These are phyloP conservation scores for Apogon talboti DNA, from an alignment of 2,797 vertebrate genomes.

Conservation along the genomic window DNA sequence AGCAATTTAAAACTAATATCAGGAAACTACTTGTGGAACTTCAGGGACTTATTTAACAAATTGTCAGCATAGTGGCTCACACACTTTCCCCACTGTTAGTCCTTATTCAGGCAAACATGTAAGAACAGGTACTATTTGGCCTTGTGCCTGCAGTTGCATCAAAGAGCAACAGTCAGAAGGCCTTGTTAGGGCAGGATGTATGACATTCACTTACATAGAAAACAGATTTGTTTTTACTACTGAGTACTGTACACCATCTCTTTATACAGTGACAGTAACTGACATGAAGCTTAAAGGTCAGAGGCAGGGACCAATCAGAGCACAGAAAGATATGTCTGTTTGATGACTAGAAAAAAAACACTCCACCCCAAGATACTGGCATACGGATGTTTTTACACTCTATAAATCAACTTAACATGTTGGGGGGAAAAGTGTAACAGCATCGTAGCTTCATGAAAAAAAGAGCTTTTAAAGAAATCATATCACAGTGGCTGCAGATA, in stretches of 20 bases:
- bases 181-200: not conserved
- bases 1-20: not conserved
- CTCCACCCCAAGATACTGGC: not conserved
- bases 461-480: not conserved
- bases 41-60: too few species aligned
- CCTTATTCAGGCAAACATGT: constrained; percentile 16
- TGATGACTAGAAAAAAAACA: not conserved
- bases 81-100: not conserved
- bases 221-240: constrained; percentile 13
- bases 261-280: constrained; percentile 19
- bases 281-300: not conserved
- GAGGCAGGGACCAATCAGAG: not conserved
- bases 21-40: not conserved
- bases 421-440: too few species aligned
- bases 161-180: not conserved
- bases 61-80: too few species aligned
- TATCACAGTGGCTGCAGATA: not conserved
- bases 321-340: not conserved
- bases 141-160: not conserved
- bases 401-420: too few species aligned
- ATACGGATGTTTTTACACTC: not conserved
- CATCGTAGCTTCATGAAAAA: too few species aligned
- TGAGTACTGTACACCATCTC: not conserved
- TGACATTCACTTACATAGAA: constrained; percentile 33
- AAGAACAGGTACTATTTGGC: not conserved